Base-by-base conservation (phyloP, 2,888 invertebrate genomes). In the Lasioglossum morio region DNA sequence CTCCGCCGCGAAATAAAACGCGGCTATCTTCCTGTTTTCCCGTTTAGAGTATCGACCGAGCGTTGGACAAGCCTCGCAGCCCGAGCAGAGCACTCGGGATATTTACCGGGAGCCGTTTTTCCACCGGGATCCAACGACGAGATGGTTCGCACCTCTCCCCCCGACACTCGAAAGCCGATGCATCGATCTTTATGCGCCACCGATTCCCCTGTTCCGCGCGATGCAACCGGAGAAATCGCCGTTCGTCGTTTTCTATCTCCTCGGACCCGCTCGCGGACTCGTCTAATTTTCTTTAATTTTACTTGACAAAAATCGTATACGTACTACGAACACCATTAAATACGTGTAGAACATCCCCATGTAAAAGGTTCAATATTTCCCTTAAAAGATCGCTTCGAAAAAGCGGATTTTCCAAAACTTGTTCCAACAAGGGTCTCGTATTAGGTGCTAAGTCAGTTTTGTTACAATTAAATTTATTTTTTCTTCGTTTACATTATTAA, bases 31-130 rank as follows among this genome's bases (percentile, higher is more conserved):
- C 43, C 80, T 79, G 77, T 80, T 85, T 77, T 57, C 74, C 79
- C 70, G 77, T 74, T 78, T 78, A 70, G 66, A 77, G 81, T 86
- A 86, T 85, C 85, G 85, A 85, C 40, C 34, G 69, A 57, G 69
- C 63, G 77, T 48, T 53, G 16, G 43, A 73, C 66, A 63, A 30
- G 85, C 37, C 74, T 34, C 40, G 76, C 66, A 57, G 70, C 23
- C 53, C 53, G 53, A 53, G 53, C 53, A 23, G 53, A 79, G 43
- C 79, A 84, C 72, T 81, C 74, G 66, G 53, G 77, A 85, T 85
- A 85, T 85, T 85, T 85, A 85, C 80, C 48, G 53, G 80, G 53
- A 75, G 43, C 77, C 60, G 79, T 84, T 66, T 34, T 69, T 48
- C 77, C 53, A 53, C 23, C 53, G 23, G 53, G 53, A 53, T 53